Evolutionary conservation across 2,888 invertebrate species (phyloP).

Genomic region (Acanthosepion pharaonis): DNA sequence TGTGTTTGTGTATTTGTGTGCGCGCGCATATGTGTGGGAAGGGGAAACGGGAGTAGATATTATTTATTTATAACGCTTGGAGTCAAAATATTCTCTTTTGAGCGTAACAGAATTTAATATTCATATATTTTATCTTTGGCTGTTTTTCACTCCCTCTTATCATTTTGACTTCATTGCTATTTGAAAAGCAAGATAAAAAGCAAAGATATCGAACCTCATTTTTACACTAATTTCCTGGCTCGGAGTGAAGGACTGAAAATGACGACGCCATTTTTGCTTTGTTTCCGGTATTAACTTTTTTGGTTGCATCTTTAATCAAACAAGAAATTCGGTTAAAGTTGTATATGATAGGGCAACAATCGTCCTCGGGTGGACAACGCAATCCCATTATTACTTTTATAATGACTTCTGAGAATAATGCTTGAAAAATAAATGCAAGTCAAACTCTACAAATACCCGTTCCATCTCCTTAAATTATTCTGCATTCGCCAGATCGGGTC

Average conservation of each 20-base stretch:
- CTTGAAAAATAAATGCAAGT: too few species aligned
- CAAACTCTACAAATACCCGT: neutral
- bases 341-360: too few species aligned
- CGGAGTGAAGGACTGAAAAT: neutral
- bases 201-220: neutral
- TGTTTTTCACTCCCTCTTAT: neutral
- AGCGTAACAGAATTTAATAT: conserved; percentile 11
- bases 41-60: neutral
- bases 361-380: too few species aligned
- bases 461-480: neutral
- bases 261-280: neutral
- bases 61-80: neutral
- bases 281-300: neutral
- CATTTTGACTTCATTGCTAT: neutral
- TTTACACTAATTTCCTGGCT: neutral
- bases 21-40: too few species aligned
- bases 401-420: too few species aligned
- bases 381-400: too few species aligned
- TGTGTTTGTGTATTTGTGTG: neutral
- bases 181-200: conserved; percentile 12
- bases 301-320: too few species aligned
- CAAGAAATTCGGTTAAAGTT: too few species aligned
- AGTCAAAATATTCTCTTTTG: conserved; percentile 16
- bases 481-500: neutral
- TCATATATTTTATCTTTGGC: neutral